Base-by-base conservation (phyloP, 2,113 vertebrate species). In the Campylomormyrus tamandua region DNA sequence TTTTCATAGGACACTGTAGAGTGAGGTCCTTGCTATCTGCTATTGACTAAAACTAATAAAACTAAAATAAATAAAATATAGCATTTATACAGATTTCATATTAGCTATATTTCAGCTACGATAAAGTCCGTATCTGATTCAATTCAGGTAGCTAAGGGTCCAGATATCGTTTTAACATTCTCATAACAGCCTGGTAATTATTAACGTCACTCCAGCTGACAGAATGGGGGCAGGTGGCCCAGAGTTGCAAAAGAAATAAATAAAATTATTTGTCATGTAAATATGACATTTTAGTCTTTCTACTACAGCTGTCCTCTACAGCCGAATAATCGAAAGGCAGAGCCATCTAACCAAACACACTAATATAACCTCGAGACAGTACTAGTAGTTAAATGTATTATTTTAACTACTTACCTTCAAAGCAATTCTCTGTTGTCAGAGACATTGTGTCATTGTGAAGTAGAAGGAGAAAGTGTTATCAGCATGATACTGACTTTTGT, bases 1-100 rank as follows among this genome's bases (percentile, higher is more conserved):
- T 90, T 90, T 90, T 87, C 50, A 89, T 88, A 90, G 91, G 86
- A 91, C 66, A 83, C 83, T 27, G 45, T 35, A 84, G 27, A 90
- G 89, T 88, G 62, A 87, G 24, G 66, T 74, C 84, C 48, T 77
- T 35, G 50, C 45, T 90, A 31, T 84, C 45, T 91, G 90, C 80
- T 50, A 87, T 91, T 70, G 50, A 53, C 90, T 87, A 89, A 90
- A 90, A 87, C 17, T 84, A 42, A 42, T 42, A 42, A 42, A 42
- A 42, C 39, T 45, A 91, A 91, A 90, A 90, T 89, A 91, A 91
- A 90, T 87, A 50, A 50, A 42, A 83, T 89, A 89, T 90, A 89
- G 56, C 89, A 90, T 91, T 90, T 90, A 92, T 91, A 77, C 62
- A 88, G n/a, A 74, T 35, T 42, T 7, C 45, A 31, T 88, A 74